Conservation (phyloP, 2,113 vertebrate species). For the Himantopus leucocephalus region DNA sequence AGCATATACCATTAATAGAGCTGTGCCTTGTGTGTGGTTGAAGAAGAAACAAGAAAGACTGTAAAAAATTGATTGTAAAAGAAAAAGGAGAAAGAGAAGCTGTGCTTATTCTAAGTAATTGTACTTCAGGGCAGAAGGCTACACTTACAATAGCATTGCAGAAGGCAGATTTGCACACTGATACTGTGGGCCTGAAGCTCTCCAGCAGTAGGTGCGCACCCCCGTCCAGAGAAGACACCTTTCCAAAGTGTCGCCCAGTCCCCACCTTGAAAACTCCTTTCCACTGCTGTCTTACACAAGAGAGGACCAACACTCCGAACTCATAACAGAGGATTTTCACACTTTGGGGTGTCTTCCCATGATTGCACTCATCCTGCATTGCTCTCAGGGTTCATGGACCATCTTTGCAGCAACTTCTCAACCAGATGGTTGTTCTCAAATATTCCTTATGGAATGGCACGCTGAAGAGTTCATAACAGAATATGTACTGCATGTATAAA, state of each 20-base stretch:
- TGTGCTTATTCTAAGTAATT: neutral
- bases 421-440: neutral
- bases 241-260: neutral
- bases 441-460: neutral
- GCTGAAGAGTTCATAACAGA: neutral
- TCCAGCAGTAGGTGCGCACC: neutral
- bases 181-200: neutral
- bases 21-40: neutral
- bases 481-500: neutral
- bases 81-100: neutral
- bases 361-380: neutral
- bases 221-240: neutral
- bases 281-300: neutral
- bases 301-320: neutral
- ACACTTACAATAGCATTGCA: neutral
- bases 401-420: neutral
- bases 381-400: neutral
- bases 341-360: rapidly evolving
- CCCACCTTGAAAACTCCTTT: neutral
- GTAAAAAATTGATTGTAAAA: neutral
- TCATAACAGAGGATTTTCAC: neutral
- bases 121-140: neutral
- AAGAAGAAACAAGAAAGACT: neutral
- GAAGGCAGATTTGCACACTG: neutral
- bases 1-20: neutral